Evolutionary conservation across 2,888 invertebrate genomes (phyloP).

Genomic region (Philereme vetulata): DNA sequence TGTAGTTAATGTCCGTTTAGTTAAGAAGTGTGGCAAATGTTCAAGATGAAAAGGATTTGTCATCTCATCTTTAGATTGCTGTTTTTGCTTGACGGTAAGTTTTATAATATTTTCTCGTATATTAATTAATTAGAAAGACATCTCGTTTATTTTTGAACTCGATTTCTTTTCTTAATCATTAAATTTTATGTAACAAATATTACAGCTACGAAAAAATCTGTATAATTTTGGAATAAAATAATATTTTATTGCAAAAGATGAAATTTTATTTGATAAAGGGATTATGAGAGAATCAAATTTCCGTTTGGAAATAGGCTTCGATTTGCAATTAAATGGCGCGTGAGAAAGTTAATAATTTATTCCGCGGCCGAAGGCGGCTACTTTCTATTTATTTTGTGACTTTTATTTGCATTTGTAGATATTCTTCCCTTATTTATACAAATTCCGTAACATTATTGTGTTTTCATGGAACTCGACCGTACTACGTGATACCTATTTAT

Average conservation of each 20-base stretch:
- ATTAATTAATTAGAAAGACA: neutral
- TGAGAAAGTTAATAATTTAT: constrained; percentile 11
- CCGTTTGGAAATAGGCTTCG: constrained; percentile 27
- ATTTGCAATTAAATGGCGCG: constrained; percentile 25
- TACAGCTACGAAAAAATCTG: neutral
- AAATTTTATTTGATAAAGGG: constrained; percentile 16
- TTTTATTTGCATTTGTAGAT: neutral
- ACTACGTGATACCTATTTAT: no score
- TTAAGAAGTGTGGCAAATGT: constrained; percentile 50
- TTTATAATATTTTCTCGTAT: neutral
- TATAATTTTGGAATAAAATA: constrained; percentile 6
- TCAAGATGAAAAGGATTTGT: constrained; percentile 77
- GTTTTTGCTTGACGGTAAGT: constrained; percentile 74
- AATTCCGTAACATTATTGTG: no score
- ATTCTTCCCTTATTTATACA: no score
- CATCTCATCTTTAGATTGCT: constrained; percentile 71
- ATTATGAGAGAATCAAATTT: constrained; percentile 32
- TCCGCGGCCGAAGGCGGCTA: neutral
- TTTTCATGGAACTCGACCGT: no score
- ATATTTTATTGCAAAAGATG: constrained; percentile 2
- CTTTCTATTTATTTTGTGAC: constrained; percentile 3
- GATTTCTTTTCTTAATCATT: neutral
- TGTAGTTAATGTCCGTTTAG: constrained; percentile 36
- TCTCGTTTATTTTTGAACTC: no score
- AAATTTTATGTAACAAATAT: neutral